Conservation (phyloP, 2,113 vertebrate species). For the Clupea harengus region DNA sequence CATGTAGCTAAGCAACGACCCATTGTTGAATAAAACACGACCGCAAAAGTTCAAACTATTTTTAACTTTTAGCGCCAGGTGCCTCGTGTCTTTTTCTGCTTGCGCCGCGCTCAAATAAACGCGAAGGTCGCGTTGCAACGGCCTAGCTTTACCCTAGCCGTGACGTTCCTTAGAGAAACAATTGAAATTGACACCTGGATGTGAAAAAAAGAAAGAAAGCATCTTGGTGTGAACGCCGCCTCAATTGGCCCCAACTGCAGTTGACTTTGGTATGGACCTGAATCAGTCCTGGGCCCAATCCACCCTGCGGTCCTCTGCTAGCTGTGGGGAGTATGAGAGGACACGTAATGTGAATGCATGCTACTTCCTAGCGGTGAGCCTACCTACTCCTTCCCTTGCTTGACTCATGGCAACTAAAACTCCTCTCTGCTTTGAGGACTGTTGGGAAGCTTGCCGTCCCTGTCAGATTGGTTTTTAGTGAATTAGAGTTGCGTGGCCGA, state of each 20-base stretch:
- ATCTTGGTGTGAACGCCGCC: neutral
- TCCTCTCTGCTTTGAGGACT: neutral
- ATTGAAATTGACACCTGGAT: neutral
- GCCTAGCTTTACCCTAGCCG: no score
- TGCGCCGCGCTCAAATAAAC: no score
- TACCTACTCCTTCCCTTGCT: neutral
- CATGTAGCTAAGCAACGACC: neutral
- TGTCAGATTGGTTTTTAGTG: neutral
- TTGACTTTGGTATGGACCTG: neutral
- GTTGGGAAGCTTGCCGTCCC: neutral
- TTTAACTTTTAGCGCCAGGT: neutral
- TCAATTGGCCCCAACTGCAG: neutral
- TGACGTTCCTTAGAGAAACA: neutral
- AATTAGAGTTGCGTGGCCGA: slow-evolving; percentile 20
- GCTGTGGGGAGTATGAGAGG: neutral
- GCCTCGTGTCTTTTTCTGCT: neutral
- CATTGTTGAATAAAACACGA: neutral
- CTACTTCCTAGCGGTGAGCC: slow-evolving; percentile 4
- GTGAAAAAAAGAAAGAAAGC: neutral
- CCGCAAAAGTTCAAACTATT: neutral
- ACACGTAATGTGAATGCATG: neutral
- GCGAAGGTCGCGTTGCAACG: no score
- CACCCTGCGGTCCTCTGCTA: neutral
- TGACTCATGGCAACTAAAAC: neutral
- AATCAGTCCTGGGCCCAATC: neutral